Percentiles rank a stretch among this genome's conserved stretches.
phyloP scores from a whole-genome alignment of 2,888 invertebrate genomes.

The Agrotis exclamationis region DNA sequence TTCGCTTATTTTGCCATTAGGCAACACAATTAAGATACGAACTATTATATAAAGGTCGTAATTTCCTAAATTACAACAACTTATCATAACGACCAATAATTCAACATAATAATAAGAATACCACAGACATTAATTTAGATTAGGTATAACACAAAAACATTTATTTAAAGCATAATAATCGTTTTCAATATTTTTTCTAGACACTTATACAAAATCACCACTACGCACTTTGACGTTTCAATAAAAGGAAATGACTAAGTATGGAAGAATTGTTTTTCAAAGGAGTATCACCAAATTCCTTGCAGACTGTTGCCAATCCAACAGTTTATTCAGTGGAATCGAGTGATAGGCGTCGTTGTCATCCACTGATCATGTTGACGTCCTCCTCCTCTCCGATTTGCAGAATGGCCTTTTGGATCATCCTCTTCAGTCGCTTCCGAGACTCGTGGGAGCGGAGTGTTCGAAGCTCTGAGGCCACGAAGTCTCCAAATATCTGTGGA shows the following conservation, averaged over 20 bases:
- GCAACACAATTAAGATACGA: not conserved
- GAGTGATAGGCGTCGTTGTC: conserved; percentile 68
- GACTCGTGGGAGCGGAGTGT: conserved; percentile 82
- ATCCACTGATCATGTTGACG: conserved; percentile 72
- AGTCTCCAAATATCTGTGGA: conserved; percentile 85
- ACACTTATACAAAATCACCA: conserved; percentile 1
- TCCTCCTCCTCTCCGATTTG: conserved; percentile 85
- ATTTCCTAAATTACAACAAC: not conserved
- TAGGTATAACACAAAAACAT: not conserved
- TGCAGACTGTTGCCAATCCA: conserved; percentile 3
- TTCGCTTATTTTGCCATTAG: no score
- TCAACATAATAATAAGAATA: not conserved
- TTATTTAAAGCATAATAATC: conserved; percentile 1
- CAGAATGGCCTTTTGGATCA: conserved; percentile 86
- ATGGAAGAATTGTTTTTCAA: conserved; percentile 11
- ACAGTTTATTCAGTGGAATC: conserved; percentile 64
- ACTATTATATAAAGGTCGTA: not conserved
- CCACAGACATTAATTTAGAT: not conserved
- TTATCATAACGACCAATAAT: not conserved
- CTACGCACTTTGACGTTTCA: not conserved
- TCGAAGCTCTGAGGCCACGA: conserved; percentile 87
- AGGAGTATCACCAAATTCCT: conserved; percentile 40
- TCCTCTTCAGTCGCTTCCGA: conserved; percentile 82
- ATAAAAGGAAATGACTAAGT: not conserved
- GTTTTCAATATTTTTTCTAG: not conserved